Evolutionary conservation across 23 tunicate species (phyloP).

Genomic region (Pegea sp.): DNA sequence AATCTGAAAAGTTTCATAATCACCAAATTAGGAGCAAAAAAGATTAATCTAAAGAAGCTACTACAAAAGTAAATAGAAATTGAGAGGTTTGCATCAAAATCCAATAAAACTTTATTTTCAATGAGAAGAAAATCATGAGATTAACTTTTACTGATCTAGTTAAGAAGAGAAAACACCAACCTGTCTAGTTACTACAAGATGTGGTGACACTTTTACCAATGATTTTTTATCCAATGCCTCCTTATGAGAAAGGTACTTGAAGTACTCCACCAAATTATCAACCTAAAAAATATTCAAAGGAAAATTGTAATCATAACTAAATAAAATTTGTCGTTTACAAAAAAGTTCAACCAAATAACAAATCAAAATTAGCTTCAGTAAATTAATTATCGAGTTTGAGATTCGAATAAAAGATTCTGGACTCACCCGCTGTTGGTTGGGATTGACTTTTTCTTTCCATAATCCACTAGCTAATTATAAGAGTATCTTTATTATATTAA

Average conservation of each 20-base stretch:
- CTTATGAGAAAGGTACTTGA: slow-evolving; percentile 23
- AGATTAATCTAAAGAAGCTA: too few relatives aligned
- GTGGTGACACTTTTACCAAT: slow-evolving; percentile 1
- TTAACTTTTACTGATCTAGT: too few relatives aligned
- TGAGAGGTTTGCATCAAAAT: too few relatives aligned
- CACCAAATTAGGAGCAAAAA: too few relatives aligned
- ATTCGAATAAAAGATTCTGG: too few relatives aligned
- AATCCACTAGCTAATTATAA: slow-evolving; percentile 23
- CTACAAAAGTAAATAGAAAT: too few relatives aligned
- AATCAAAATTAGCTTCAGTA: too few relatives aligned
- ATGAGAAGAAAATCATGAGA: too few relatives aligned
- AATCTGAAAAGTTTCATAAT: too few relatives aligned
- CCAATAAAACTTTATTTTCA: too few relatives aligned
- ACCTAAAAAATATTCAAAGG: slow-evolving; percentile 2
- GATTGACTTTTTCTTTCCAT: slow-evolving; percentile 42
- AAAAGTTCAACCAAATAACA: too few relatives aligned
- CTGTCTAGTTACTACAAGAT: background rate
- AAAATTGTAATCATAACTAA: background rate
- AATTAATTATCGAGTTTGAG: too few relatives aligned
- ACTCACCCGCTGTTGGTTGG: slow-evolving; percentile 23
- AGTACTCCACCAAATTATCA: slow-evolving; percentile 23
- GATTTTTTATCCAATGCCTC: slow-evolving; percentile 13
- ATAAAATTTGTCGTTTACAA: background rate
- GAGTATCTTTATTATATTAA: background rate
- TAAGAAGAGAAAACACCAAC: background rate